A percentile compares a stretch with the other conserved stretches of the same genome.
Evolutionary conservation across 2,888 invertebrate genomes (phyloP).

Genomic region (Scelioninae gen. 1): DNA sequence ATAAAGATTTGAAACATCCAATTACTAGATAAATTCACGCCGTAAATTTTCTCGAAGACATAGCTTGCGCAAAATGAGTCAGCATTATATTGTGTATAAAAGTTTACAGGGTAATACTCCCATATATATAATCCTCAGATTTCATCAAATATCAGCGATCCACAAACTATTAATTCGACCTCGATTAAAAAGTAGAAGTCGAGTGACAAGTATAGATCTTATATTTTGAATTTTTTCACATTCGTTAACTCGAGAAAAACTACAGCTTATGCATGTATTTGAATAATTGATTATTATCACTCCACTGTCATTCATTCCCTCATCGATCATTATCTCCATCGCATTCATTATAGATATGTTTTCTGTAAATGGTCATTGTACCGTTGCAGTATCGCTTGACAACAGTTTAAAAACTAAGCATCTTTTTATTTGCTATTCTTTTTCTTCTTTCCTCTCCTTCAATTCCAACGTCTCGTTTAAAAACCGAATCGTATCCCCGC

Average conservation of each 20-base stretch:
- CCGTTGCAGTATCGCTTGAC: slow-evolving; percentile 32
- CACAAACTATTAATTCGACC: slow-evolving; percentile 11
- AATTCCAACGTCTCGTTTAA: slow-evolving; percentile 10
- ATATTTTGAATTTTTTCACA: slow-evolving; percentile 39
- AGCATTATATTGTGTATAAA: too few relatives aligned
- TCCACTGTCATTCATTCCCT: slow-evolving; percentile 46
- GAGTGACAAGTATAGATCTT: slow-evolving; percentile 23
- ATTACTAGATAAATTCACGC: too few relatives aligned
- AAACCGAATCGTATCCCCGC: slow-evolving; percentile 13
- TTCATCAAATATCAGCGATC: slow-evolving; percentile 17
- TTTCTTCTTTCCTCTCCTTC: background rate
- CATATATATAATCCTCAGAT: slow-evolving; percentile 22
- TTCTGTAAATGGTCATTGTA: slow-evolving; percentile 42
- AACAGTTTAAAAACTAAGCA: slow-evolving; percentile 11
- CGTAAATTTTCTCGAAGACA: too few relatives aligned
- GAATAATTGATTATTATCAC: slow-evolving; percentile 38
- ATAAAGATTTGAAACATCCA: too few relatives aligned
- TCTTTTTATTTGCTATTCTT: background rate
- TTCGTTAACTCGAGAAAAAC: slow-evolving; percentile 51
- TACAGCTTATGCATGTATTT: slow-evolving; percentile 44
- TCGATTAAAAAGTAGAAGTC: slow-evolving; percentile 11
- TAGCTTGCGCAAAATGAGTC: too few relatives aligned
- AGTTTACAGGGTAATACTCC: too few relatives aligned
- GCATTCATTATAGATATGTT: slow-evolving; percentile 43
- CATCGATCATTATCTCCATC: slow-evolving; percentile 46